Percentiles rank a stretch among this genome's conserved stretches.
These are phyloP conservation scores for Pangasius krempfi DNA, from an alignment of 2,797 vertebrate genomes.

Conservation along the genomic window DNA sequence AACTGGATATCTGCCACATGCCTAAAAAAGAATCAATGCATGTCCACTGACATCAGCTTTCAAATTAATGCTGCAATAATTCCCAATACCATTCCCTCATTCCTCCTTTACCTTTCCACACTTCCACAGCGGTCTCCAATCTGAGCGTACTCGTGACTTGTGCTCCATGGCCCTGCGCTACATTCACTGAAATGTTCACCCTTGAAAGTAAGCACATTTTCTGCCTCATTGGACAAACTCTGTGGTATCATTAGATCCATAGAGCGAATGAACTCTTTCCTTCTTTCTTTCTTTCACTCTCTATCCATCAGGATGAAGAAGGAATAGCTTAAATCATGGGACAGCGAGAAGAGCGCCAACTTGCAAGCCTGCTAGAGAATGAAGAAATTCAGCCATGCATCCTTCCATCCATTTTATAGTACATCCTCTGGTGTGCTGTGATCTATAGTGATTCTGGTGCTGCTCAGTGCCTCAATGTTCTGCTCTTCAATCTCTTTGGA, in stretches of 20 bases:
- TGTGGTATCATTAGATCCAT: conserved; percentile 57
- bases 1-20: not conserved
- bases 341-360: not conserved
- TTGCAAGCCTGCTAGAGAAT: not conserved
- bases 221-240: conserved; percentile 68
- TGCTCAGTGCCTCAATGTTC: not conserved
- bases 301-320: not conserved
- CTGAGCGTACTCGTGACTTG: conserved; percentile 20
- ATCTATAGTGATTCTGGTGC: not conserved
- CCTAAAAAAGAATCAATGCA: not conserved
- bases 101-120: not conserved
- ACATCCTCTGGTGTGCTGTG: not conserved
- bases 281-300: not conserved
- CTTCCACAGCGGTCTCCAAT: not conserved
- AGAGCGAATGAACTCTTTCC: conserved; percentile 46
- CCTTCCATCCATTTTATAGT: not conserved
- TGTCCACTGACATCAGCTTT: not conserved
- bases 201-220: conserved; percentile 74
- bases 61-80: not conserved
- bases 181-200: conserved; percentile 65
- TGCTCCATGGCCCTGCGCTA: conserved; percentile 62
- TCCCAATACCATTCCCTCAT: not conserved
- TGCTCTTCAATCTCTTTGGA: not conserved
- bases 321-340: not conserved
- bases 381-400: not conserved